These are phyloP conservation scores for Dastarcus helophoroides DNA, from an alignment of 2,888 invertebrate species.

Conservation along the genomic window DNA sequence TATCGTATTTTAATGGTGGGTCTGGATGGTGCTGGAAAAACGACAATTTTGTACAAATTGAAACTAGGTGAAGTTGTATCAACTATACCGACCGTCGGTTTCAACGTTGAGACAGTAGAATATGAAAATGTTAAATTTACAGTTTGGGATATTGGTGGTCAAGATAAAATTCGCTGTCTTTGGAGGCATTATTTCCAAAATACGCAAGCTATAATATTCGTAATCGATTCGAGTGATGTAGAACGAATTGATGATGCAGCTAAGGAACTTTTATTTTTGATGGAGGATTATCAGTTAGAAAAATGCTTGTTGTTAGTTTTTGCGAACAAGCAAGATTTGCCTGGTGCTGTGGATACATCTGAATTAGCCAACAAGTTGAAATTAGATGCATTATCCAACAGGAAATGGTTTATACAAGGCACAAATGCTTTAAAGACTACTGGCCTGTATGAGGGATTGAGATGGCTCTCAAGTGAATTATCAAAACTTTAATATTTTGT, in stretches of 20 bases:
- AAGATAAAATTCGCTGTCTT: conserved; percentile 89
- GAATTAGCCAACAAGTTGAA: conserved; percentile 86
- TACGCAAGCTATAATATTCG: conserved; percentile 89
- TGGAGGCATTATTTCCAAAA: conserved; percentile 98
- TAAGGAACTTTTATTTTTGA: conserved; percentile 59
- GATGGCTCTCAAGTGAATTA: conserved; percentile 20
- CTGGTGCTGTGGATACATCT: conserved; percentile 84
- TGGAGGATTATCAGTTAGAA: conserved; percentile 82
- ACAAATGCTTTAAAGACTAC: conserved; percentile 18
- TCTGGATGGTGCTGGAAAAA: conserved; percentile 93
- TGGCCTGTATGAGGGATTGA: conserved; percentile 20
- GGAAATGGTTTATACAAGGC: conserved; percentile 31
- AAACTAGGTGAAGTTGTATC: conserved; percentile 94
- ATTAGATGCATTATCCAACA: conserved; percentile 67
- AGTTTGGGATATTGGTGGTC: conserved; percentile 97
- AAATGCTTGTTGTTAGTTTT: conserved; percentile 86
- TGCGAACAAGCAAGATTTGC: conserved; percentile 91
- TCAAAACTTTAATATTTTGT: conserved; percentile 4
- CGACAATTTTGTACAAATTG: conserved; percentile 88
- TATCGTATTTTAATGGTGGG: conserved; percentile 49
- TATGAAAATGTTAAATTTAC: conserved; percentile 97
- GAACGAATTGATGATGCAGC: conserved; percentile 85
- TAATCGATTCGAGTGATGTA: conserved; percentile 81
- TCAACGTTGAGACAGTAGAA: conserved; percentile 96
- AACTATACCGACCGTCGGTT: conserved; percentile 94